Evolutionary conservation across 2,888 invertebrate genomes (phyloP).

Genomic region (Sinelater perroti): DNA sequence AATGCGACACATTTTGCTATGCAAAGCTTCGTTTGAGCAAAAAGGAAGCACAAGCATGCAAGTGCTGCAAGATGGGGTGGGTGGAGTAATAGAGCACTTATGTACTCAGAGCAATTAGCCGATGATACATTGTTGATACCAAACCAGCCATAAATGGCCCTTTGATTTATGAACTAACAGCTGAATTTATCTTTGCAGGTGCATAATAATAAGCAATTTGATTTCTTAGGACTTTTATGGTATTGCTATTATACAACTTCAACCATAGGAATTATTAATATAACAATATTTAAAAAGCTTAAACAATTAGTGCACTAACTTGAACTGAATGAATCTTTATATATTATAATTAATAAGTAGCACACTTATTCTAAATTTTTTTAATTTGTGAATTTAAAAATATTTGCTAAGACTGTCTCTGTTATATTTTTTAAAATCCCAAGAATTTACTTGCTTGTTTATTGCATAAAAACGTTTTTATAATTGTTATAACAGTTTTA

Average conservation of each 20-base stretch:
- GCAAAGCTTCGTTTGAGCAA: constrained; percentile 1
- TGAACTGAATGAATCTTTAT: too few relatives aligned
- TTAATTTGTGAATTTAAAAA: not conserved
- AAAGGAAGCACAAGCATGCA: constrained; percentile 5
- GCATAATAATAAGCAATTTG: too few relatives aligned
- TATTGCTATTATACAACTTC: too few relatives aligned
- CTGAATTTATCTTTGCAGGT: constrained; percentile 37
- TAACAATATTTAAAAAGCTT: not conserved
- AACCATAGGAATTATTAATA: too few relatives aligned
- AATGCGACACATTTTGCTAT: constrained; percentile 1
- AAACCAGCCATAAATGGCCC: constrained; percentile 47
- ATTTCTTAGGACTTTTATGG: too few relatives aligned
- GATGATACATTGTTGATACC: constrained; percentile 46
- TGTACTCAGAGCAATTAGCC: constrained; percentile 46
- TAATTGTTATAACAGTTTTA: too few relatives aligned
- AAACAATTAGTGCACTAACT: not conserved
- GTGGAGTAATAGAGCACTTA: constrained; percentile 42
- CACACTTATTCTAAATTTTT: not conserved
- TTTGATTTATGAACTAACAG: constrained; percentile 39
- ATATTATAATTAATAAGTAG: too few relatives aligned
- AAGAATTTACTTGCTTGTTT: too few relatives aligned
- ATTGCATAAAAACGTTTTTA: too few relatives aligned
- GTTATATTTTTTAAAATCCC: too few relatives aligned
- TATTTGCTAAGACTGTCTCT: too few relatives aligned
- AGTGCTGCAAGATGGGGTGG: constrained; percentile 21